Conservation (phyloP, 1,140 invertebrate species). For the Brevipalpus yothersi region DNA sequence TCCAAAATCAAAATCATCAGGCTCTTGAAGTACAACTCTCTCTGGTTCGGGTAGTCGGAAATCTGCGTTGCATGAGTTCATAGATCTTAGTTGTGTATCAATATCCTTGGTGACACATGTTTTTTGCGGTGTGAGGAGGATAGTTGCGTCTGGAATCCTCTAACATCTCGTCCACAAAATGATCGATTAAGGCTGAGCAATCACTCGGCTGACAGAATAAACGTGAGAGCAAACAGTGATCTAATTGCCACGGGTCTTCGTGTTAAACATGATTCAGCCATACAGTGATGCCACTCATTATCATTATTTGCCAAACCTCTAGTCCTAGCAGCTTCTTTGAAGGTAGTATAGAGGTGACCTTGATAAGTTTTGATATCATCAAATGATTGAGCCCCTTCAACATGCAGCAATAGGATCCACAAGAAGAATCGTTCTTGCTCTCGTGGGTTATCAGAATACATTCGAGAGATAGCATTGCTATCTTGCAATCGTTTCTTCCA, state of each 20-base stretch:
- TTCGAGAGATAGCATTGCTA: not conserved
- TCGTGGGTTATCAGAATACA: constrained; percentile 8
- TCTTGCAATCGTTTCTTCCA: not conserved
- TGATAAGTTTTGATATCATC: constrained; percentile 12
- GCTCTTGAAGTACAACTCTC: not conserved
- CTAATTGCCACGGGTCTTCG: not conserved
- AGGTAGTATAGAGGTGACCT: constrained; percentile 1
- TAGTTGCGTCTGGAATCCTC: not conserved
- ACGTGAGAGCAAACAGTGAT: not conserved
- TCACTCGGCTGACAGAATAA: not conserved
- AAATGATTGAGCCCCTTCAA: constrained; percentile 10
- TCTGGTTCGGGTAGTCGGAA: not conserved
- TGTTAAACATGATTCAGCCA: not conserved
- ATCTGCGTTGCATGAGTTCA: not conserved
- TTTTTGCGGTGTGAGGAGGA: not conserved
- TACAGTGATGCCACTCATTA: not conserved
- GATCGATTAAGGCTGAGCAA: not conserved
- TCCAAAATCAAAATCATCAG: not conserved
- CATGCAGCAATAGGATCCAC: constrained; percentile 12
- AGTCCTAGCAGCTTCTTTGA: constrained; percentile 6
- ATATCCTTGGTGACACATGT: not conserved
- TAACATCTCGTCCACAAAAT: not conserved
- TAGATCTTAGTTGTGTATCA: not conserved
- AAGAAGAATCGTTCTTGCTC: constrained; percentile 13
- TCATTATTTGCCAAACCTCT: not conserved